A percentile compares a stretch with the other conserved stretches of the same genome.
phyloP scores from a whole-genome alignment of 2,888 invertebrate species.

The Icerya purchasi region DNA sequence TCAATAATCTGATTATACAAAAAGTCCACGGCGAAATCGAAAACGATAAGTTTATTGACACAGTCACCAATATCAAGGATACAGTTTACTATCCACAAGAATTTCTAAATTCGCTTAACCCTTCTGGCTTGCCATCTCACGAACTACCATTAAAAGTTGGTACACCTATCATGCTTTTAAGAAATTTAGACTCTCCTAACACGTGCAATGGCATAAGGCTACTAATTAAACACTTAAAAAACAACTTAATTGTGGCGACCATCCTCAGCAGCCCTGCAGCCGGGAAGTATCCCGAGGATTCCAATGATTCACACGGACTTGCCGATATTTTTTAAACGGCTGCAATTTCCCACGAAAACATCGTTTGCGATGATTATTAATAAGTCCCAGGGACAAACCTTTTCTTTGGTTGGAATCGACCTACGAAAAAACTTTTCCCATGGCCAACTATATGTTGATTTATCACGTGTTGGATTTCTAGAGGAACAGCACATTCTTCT shows the following conservation, averaged over 20 bases:
- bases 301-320: no score
- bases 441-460: no score
- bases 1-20: slow-evolving; percentile 1
- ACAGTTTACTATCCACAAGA: not conserved
- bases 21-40: not conserved
- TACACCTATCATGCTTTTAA: slow-evolving; percentile 3
- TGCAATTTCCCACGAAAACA: no score
- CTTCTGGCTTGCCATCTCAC: slow-evolving; percentile 1
- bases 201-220: slow-evolving; percentile 1
- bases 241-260: slow-evolving; percentile 4
- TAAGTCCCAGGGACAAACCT: no score
- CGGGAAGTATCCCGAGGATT: no score
- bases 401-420: no score
- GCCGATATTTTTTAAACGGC: no score
- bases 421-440: no score
- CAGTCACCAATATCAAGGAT: not conserved
- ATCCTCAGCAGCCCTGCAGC: not conserved
- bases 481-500: no score
- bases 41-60: not conserved
- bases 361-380: no score
- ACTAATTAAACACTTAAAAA: not conserved
- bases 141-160: slow-evolving; percentile 1
- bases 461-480: no score
- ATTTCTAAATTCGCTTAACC: not conserved
- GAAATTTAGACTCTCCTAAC: not conserved